Evolutionary conservation across 2,113 vertebrate species (phyloP).

Genomic region (Hippocampus mohnikei): DNA sequence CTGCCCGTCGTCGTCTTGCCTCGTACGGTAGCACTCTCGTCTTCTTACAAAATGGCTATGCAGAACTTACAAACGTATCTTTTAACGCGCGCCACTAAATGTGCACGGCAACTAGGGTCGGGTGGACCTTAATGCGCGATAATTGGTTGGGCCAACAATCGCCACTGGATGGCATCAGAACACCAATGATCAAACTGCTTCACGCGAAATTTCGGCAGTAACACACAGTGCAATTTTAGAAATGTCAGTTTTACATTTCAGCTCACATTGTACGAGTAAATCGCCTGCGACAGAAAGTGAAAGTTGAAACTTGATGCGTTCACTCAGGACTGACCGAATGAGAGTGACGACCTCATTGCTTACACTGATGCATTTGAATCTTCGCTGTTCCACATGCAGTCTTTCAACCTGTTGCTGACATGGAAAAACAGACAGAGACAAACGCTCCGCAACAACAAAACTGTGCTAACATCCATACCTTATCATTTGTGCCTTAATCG

Average conservation of each 20-base stretch:
- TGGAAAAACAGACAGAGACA: background rate
- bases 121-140: too few species aligned
- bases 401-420: background rate
- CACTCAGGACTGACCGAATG: background rate
- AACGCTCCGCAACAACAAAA: background rate
- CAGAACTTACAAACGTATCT: too few species aligned
- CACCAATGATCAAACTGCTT: too few species aligned
- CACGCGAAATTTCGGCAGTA: too few species aligned
- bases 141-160: too few species aligned
- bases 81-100: too few species aligned
- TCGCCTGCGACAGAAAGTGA: background rate
- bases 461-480: background rate
- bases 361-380: background rate
- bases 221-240: conserved; percentile 8
- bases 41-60: too few species aligned
- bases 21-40: too few species aligned
- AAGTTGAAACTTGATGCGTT: background rate
- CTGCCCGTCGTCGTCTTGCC: too few species aligned
- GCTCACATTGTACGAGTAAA: background rate
- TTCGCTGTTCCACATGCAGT: background rate
- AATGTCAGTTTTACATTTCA: conserved; percentile 1
- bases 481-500: background rate
- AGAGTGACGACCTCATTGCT: background rate
- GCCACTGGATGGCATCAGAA: too few species aligned
- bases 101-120: too few species aligned